Conservation (phyloP, 2,888 invertebrate genomes). For the Xylota sylvarum region DNA sequence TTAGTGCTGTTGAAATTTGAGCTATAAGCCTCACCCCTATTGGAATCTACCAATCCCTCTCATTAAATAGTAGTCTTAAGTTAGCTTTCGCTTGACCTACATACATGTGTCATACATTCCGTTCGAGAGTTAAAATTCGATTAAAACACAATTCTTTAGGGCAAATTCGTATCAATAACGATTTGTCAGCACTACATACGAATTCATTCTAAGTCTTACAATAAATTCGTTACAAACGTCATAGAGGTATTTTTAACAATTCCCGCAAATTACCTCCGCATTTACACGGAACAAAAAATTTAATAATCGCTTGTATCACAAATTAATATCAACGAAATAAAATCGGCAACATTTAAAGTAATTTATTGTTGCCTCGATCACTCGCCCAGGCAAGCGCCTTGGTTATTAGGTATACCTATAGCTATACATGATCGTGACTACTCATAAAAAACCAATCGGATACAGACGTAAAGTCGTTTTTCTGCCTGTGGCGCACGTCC, state of each 20-base stretch:
- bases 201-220: background rate
- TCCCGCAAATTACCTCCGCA: conserved; percentile 2
- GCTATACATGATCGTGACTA: conserved; percentile 1
- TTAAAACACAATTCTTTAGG: background rate
- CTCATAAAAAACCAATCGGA: conserved; percentile 64
- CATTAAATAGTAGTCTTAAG: too few species aligned
- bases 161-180: background rate
- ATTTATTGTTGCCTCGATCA: conserved; percentile 56
- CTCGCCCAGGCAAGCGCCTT: conserved; percentile 17
- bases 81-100: too few species aligned
- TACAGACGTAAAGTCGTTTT: conserved; percentile 50
- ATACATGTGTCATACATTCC: too few species aligned
- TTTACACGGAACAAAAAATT: background rate
- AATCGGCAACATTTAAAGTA: conserved; percentile 46
- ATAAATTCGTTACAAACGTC: conserved; percentile 2
- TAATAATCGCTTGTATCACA: conserved; percentile 9
- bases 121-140: too few species aligned
- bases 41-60: too few species aligned
- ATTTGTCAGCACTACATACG: background rate
- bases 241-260: background rate
- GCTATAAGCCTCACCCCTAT: too few species aligned
- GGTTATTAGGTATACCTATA: conserved; percentile 3
- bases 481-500: conserved; percentile 48
- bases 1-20: too few species aligned
- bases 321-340: conserved; percentile 42